phyloP scores from a whole-genome alignment of 2,888 invertebrate genomes.

The Eupeodes latifasciatus region DNA sequence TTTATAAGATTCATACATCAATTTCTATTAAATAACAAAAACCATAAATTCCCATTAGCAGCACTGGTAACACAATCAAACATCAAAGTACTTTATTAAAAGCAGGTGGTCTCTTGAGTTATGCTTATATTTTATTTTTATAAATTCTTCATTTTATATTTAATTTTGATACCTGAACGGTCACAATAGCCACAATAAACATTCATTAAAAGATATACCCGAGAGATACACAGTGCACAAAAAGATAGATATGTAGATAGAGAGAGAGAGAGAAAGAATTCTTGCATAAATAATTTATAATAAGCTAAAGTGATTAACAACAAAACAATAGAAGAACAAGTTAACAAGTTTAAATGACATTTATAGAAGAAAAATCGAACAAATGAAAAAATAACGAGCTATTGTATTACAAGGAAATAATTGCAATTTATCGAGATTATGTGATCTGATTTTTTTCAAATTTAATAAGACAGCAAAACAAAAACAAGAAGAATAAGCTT shows the following conservation, averaged over 20 bases:
- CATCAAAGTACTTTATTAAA: not conserved
- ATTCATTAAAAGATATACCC: not conserved
- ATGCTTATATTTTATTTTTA: not conserved
- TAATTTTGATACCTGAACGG: conserved; percentile 5
- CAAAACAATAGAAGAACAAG: conserved; percentile 40
- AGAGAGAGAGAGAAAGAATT: conserved; percentile 3
- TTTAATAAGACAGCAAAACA: not conserved
- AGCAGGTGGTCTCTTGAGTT: conserved; percentile 13
- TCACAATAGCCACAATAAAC: conserved; percentile 18
- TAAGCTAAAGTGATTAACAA: conserved; percentile 28
- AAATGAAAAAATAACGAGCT: conserved; percentile 8
- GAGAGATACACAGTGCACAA: no score
- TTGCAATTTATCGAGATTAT: conserved; percentile 28
- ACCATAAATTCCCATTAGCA: conserved; percentile 4
- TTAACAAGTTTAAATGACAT: conserved; percentile 42
- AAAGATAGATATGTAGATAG: not conserved
- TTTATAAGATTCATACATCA: no score
- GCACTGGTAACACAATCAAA: no score
- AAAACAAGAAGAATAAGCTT: not conserved
- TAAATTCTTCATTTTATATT: not conserved
- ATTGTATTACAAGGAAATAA: conserved; percentile 40
- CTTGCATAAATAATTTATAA: conserved; percentile 42
- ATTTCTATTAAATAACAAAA: no score
- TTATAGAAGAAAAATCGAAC: conserved; percentile 29
- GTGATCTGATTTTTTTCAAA: conserved; percentile 18